These are phyloP conservation scores for Mycteria americana DNA, from an alignment of 2,797 vertebrate genomes.

Conservation along the genomic window DNA sequence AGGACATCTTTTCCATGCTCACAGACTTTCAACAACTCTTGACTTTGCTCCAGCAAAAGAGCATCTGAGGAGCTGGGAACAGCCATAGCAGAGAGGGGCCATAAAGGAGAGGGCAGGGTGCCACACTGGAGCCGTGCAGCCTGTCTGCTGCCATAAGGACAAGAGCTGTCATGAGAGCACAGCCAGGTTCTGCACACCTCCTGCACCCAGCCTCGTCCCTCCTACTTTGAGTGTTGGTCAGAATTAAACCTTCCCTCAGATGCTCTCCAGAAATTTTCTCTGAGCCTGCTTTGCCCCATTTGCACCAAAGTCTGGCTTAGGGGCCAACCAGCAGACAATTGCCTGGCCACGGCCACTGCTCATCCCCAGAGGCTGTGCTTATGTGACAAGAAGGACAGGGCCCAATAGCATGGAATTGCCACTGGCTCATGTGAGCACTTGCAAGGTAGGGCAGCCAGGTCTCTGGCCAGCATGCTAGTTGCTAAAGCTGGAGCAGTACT, in stretches of 20 bases:
- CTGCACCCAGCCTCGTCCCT: background rate
- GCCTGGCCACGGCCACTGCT: background rate
- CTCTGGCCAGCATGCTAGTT: background rate
- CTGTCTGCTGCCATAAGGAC: background rate
- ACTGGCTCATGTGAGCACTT: background rate
- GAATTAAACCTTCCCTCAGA: background rate
- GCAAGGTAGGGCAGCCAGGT: background rate
- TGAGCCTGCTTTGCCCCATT: background rate
- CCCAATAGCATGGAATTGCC: background rate
- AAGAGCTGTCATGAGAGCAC: background rate
- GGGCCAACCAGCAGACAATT: background rate
- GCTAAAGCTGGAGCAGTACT: background rate
- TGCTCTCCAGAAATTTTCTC: background rate
- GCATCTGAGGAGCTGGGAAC: background rate
- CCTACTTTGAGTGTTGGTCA: background rate
- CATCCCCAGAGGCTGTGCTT: background rate
- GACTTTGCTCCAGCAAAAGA: background rate
- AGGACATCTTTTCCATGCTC: background rate
- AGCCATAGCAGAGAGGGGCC: background rate
- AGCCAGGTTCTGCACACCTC: background rate
- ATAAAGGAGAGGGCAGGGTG: background rate
- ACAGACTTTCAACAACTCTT: background rate
- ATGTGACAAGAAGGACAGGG: background rate
- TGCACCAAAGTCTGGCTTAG: background rate
- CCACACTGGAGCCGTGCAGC: background rate